Evolutionary conservation across 2,113 vertebrate genomes (phyloP).

Genomic region (Leptocoma aspasia): DNA sequence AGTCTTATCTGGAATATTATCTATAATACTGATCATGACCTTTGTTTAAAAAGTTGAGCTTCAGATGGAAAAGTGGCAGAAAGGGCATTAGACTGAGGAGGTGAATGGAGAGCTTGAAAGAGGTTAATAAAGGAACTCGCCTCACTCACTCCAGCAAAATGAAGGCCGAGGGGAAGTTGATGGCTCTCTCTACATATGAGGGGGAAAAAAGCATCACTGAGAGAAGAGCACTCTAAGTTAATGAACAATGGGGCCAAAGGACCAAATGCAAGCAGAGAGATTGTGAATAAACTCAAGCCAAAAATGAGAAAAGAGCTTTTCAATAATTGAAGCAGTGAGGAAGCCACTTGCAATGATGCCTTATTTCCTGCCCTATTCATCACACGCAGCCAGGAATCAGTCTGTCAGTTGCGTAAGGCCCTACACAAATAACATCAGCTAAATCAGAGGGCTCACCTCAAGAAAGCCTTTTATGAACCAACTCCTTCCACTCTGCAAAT

Average conservation of each 20-base stretch:
- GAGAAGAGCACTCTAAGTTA: not conserved
- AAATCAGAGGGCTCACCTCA: not conserved
- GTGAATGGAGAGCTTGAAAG: not conserved
- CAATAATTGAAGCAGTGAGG: not conserved
- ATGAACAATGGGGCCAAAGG: not conserved
- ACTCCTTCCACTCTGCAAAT: not conserved
- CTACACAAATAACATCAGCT: not conserved
- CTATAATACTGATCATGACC: not conserved
- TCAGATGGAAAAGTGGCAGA: not conserved
- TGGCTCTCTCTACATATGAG: not conserved
- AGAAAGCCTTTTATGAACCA: not conserved
- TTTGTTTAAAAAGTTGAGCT: constrained; percentile 7
- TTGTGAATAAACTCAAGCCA: not conserved
- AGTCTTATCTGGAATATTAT: not conserved
- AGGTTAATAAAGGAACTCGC: not conserved
- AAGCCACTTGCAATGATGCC: not conserved
- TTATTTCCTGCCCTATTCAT: not conserved
- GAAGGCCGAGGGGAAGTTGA: not conserved
- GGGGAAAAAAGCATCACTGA: not conserved
- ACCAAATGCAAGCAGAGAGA: not conserved
- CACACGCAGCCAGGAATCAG: not conserved
- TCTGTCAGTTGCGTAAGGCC: not conserved
- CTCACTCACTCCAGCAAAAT: not conserved
- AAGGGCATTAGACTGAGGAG: not conserved
- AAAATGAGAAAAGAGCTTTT: not conserved